Evolutionary conservation across 2,113 vertebrate species (phyloP).

Genomic region (Notiomystis cincta): DNA sequence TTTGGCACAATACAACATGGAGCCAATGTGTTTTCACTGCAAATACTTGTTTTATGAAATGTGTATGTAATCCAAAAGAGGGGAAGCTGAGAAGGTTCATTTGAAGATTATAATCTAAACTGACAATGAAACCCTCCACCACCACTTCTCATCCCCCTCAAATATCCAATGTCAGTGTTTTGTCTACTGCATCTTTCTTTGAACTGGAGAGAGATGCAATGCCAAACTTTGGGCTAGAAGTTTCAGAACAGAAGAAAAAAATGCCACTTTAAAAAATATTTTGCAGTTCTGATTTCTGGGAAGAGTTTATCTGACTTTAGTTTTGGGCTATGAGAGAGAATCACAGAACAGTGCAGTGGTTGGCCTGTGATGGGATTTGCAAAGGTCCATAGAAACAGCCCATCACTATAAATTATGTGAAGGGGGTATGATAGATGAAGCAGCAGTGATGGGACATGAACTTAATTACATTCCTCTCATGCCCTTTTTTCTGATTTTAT

Average conservation of each 20-base stretch:
- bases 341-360: not conserved
- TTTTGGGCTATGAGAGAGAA: not conserved
- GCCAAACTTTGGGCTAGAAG: not conserved
- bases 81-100: not conserved
- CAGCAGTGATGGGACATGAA: not conserved
- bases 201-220: not conserved
- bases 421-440: not conserved
- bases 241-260: not conserved
- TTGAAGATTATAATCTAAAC: not conserved
- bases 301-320: not conserved
- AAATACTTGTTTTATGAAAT: not conserved
- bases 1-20: not conserved
- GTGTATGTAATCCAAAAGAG: not conserved
- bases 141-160: fast-evolving
- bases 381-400: not conserved
- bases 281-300: not conserved
- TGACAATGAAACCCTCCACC: not conserved
- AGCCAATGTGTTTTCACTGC: not conserved
- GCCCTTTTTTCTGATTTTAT: not conserved
- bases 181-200: not conserved
- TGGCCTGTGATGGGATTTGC: not conserved
- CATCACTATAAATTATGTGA: not conserved
- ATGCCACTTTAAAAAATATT: not conserved
- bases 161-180: not conserved
- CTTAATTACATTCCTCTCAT: not conserved